Conservation (phyloP, 2,113 vertebrate genomes). For the Meriones unguiculatus region DNA sequence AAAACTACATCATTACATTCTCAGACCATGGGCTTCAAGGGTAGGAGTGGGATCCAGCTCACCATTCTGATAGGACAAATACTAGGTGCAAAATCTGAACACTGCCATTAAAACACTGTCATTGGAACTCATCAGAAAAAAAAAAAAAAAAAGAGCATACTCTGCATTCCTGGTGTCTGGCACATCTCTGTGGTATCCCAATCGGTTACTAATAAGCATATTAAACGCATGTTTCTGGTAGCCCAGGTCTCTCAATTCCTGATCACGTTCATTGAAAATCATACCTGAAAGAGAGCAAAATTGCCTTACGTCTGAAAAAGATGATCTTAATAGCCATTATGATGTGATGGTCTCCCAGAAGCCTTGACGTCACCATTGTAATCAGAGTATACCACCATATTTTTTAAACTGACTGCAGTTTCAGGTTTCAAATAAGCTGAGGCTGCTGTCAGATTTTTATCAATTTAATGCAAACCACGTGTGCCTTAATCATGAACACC, state of each 20-base stretch:
- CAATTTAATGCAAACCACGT: neutral
- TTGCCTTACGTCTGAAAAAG: neutral
- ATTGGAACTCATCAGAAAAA: neutral
- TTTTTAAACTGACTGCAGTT: conserved; percentile 3
- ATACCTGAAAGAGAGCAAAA: conserved; percentile 89
- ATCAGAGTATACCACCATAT: neutral
- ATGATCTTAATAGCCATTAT: neutral
- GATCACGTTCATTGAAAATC: conserved; percentile 96
- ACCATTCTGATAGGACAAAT: neutral
- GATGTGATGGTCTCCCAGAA: neutral
- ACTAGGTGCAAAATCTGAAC: neutral
- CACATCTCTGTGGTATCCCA: conserved; percentile 93
- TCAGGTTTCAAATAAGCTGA: neutral
- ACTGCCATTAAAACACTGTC: neutral
- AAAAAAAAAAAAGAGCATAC: conserved; percentile 84
- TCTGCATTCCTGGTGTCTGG: conserved; percentile 94
- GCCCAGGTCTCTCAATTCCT: conserved; percentile 94
- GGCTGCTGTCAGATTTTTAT: neutral
- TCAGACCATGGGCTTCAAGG: neutral
- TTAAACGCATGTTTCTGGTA: conserved; percentile 99
- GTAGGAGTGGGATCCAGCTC: neutral
- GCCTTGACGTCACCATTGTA: neutral
- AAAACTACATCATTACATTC: neutral
- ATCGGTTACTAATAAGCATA: conserved; percentile 95
- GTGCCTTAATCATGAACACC: neutral